Evolutionary conservation across 2,113 vertebrate species (phyloP).

Genomic region (Mastomys natalensis): DNA sequence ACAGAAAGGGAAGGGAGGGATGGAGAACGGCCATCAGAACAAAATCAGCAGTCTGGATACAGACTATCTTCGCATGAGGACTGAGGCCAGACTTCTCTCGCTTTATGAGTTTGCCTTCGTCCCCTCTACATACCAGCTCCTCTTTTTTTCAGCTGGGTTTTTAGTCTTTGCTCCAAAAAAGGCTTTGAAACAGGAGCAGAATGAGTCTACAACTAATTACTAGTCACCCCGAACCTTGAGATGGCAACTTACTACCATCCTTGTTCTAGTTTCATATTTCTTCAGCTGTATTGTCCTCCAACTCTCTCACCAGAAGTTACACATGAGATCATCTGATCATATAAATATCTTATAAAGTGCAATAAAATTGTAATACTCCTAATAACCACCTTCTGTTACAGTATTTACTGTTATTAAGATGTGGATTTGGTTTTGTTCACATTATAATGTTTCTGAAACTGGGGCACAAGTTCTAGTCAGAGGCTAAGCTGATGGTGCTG

Average conservation of each 20-base stretch:
- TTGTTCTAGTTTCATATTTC: neutral
- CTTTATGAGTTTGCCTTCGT: neutral
- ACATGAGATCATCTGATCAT: slow-evolving; percentile 1
- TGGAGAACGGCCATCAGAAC: neutral
- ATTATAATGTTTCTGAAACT: slow-evolving; percentile 1
- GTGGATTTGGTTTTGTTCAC: neutral
- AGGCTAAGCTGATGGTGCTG: neutral
- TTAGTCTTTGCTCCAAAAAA: slow-evolving; percentile 17
- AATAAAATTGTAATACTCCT: neutral
- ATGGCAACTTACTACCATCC: neutral
- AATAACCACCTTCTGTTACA: neutral
- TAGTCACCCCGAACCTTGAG: neutral
- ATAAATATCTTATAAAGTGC: neutral
- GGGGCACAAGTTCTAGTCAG: neutral
- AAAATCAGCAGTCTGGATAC: neutral
- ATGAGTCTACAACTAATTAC: neutral
- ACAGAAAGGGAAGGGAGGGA: neutral
- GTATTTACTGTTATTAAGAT: neutral
- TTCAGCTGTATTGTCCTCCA: neutral
- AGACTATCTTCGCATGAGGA: neutral
- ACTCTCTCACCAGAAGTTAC: slow-evolving; percentile 7
- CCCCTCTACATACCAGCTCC: neutral
- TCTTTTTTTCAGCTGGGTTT: neutral
- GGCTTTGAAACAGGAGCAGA: slow-evolving; percentile 6
- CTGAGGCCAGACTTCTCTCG: neutral